Base-by-base conservation (phyloP, 2,797 vertebrate species). In the Perodicticus potto region DNA sequence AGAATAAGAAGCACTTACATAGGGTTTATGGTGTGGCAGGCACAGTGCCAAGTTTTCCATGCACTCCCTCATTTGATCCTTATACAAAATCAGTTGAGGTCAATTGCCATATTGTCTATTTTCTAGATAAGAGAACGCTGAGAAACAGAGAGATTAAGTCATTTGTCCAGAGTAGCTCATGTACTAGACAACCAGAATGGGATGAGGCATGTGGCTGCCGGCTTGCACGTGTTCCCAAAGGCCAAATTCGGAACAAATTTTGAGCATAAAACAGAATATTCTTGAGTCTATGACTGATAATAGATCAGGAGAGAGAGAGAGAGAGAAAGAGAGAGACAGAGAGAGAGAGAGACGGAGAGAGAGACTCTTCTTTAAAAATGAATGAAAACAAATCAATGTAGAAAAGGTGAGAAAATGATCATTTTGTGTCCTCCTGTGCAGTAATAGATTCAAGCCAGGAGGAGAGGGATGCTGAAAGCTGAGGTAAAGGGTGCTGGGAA, bases 111-210 rank as follows among this genome's bases (percentile, higher is more conserved):
- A 32, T 69, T 61, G 25, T 17, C 63, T 86, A 72, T 32, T 76
- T 55, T 78, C 25, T 27, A 73, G 69, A 43, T 84, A 80, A 57
- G 34, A 29, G 78, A 57, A 86, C 16, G 14, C 49, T 61, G 65
- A 96, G n/a, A 73, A 94, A 43, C 65, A 84, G 59, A 88, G 61
- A 91, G 5, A 53, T 67, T 45, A 81, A 86, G 19, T 34, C 43
- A 87, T 12, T 53, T 81, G 7, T 76, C 32, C 67, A 61, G 55
- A 55, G 53, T 91, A 61, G 59, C 74, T 83, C 6, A 69, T 45
- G 69, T n/a, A 4, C 53, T 43, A 73, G 80, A 49, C 20, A 53
- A 20, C 29, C 10, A 43, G 87, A 53, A 4, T 29, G 40, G 57
- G 40, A 8, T 19, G 32, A 89, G 49, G 23, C 34, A 22, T 6